phyloP scores from a whole-genome alignment of 2,888 invertebrate species.

The Prenolepis imparis region DNA sequence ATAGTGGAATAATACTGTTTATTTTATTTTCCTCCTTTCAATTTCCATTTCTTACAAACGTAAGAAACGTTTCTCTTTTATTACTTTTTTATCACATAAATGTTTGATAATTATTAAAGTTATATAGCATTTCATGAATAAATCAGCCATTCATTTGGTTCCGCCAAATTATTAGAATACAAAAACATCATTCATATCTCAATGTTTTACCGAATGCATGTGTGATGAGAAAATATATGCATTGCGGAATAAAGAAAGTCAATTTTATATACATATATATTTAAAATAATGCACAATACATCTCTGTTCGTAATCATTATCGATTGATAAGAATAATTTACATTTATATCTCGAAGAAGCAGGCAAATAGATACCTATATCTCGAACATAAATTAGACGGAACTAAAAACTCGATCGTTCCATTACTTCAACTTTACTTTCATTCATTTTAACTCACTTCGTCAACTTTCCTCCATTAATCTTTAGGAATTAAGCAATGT shows the following conservation, averaged over 20 bases:
- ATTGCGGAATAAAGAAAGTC: slow-evolving; percentile 3
- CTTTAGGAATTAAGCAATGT: slow-evolving; percentile 7
- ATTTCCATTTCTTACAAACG: background rate
- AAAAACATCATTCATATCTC: background rate
- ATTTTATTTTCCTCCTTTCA: background rate
- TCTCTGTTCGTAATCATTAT: background rate
- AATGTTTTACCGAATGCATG: background rate
- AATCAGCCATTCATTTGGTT: background rate
- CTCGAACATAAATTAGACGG: background rate
- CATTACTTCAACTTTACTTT: slow-evolving; percentile 10
- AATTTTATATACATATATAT: background rate
- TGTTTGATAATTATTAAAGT: slow-evolving; percentile 1
- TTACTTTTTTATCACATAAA: background rate
- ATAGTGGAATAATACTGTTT: background rate
- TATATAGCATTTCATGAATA: background rate
- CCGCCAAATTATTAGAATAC: background rate
- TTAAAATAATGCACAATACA: background rate
- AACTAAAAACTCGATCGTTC: slow-evolving; percentile 11
- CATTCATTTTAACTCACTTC: background rate
- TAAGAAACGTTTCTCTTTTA: background rate
- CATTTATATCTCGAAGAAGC: background rate
- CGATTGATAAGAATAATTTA: background rate
- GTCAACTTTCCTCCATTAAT: background rate
- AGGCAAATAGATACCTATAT: background rate
- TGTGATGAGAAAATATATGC: background rate